A percentile compares a stretch with the other conserved stretches of the same genome.
Evolutionary conservation across 2,888 invertebrate genomes (phyloP).

Genomic region (Hydroisotoma schaefferi): DNA sequence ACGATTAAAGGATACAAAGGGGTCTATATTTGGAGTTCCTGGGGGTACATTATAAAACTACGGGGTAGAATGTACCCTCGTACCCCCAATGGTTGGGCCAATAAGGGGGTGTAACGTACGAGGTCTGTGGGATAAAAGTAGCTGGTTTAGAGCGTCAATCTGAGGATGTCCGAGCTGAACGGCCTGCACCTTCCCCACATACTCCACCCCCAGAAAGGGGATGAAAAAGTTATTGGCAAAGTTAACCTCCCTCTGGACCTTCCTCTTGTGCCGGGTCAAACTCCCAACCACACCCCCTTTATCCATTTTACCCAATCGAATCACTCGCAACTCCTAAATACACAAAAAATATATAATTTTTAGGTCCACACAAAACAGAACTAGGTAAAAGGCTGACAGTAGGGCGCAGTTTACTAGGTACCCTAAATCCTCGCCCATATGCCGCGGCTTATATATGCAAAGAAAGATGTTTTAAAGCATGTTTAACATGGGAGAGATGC

Average conservation of each 20-base stretch:
- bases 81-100: too few relatives aligned
- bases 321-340: constrained; percentile 40
- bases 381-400: too few relatives aligned
- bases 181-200: constrained; percentile 53
- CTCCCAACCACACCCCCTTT: constrained; percentile 32
- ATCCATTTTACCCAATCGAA: constrained; percentile 44
- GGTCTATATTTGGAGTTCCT: not conserved
- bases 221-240: constrained; percentile 60
- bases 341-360: not conserved
- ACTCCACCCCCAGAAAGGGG: constrained; percentile 53
- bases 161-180: constrained; percentile 53
- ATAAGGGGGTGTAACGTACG: constrained; percentile 50
- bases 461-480: too few relatives aligned
- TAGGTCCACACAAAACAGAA: too few relatives aligned
- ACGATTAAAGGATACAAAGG: not conserved
- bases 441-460: too few relatives aligned
- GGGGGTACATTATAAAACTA: not conserved
- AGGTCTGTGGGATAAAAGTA: constrained; percentile 50
- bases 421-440: too few relatives aligned
- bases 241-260: constrained; percentile 55
- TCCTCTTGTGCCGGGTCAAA: constrained; percentile 50
- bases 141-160: constrained; percentile 51
- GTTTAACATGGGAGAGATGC: too few relatives aligned
- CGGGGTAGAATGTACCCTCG: too few relatives aligned
- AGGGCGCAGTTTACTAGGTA: too few relatives aligned